Evolutionary conservation across 2,113 vertebrate genomes (phyloP).

Genomic region (Eupsittula cactorum): DNA sequence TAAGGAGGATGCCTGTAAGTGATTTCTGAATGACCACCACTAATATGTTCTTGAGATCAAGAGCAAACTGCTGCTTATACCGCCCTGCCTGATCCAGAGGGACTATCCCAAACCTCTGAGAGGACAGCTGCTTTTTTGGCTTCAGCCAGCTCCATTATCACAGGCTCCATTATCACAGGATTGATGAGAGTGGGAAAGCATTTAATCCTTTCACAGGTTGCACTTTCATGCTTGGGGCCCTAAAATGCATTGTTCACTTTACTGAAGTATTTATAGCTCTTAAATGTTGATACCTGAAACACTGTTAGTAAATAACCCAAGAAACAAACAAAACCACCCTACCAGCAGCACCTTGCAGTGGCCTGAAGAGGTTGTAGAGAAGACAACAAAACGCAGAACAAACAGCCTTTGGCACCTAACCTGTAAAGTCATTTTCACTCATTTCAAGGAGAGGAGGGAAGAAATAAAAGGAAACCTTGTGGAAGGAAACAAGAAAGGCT

Average conservation of each 20-base stretch:
- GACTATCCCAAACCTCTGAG: background rate
- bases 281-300: background rate
- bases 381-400: constrained; percentile 14
- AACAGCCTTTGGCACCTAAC: background rate
- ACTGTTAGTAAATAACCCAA: background rate
- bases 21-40: background rate
- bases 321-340: background rate
- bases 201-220: background rate
- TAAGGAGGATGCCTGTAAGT: background rate
- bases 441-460: background rate
- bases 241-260: background rate
- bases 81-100: background rate
- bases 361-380: background rate
- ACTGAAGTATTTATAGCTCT: background rate
- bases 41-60: background rate
- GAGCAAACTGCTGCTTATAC: background rate
- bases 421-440: background rate
- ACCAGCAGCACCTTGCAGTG: background rate
- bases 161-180: background rate
- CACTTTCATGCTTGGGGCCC: background rate
- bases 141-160: background rate
- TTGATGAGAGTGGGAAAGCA: background rate
- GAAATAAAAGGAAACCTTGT: background rate
- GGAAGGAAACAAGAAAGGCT: background rate
- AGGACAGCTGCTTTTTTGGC: background rate